Base-by-base conservation (phyloP, 35 echinoderm and acorn worm species). In the Apostichopus japonicus region DNA sequence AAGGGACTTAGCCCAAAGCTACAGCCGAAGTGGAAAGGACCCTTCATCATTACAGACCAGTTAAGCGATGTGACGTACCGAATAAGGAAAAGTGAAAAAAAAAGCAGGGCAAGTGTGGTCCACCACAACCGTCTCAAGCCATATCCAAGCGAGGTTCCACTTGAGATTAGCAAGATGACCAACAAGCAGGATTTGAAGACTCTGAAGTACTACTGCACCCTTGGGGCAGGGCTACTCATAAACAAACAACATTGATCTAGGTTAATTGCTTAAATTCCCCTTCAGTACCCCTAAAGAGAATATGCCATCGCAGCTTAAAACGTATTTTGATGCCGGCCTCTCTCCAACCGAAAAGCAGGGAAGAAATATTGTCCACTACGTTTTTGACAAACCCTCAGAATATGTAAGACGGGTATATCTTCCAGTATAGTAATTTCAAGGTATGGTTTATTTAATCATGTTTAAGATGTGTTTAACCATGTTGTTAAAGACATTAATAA, bases 101-200 rank as follows among this genome's bases (percentile, higher is more conserved):
- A 22, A 75, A 89, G 21, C 56, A 33, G 2, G 27, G 27, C 86
- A n/a, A 89, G 61, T 11, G 14, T 89, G 23, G 86, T 89, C 16
- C 86, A 89, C 67, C 65, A 88, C 65, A 88, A 88, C 44, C 86
- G 86, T n/a, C 65, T 88, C n/a, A 88, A 88, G 23, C 2, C 86
- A 16, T 65, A 89, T 25, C 27, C 25, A 6, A 24, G 78, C 6
- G 78, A 80, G 44, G 14, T 13, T 24, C 24, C 24, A 27, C 78
- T 53, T 0, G 21, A 65, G 62, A 11, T 65, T 11, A 65, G 16
- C 62, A 11, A 16, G 62, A 65, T 65, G 62, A 65, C 16, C 62
- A 0, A 0, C 9, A 65, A 65, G 62, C 62, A 65, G 0, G 62
- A 65, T 33, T 33, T 33, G 27, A 33, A 33, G 27, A 33, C 27